Conservation (phyloP, 1,140 invertebrate species). For the Drosophila nasuta region DNA sequence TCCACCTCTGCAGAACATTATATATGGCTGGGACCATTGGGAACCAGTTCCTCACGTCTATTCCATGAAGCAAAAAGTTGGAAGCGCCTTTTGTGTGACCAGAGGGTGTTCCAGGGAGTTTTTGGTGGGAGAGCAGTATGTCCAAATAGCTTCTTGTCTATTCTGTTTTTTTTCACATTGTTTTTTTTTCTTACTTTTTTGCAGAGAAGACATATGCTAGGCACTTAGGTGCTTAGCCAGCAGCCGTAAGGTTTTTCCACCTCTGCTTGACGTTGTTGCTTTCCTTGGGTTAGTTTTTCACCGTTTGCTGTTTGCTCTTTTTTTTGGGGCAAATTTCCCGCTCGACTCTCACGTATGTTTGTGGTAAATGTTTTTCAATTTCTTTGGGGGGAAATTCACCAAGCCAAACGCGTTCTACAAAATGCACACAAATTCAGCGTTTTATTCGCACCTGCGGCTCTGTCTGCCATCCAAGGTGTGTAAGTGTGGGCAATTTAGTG, state of each 20-base stretch:
- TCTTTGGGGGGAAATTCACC: slow-evolving; percentile 44
- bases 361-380: slow-evolving; percentile 80
- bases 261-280: slow-evolving; percentile 26
- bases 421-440: slow-evolving; percentile 76
- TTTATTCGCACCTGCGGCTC: slow-evolving; percentile 74
- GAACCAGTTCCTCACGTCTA: neutral
- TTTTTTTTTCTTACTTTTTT: slow-evolving; percentile 44
- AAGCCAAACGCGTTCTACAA: slow-evolving; percentile 54
- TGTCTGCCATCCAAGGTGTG: slow-evolving; percentile 27
- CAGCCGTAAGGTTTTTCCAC: slow-evolving; percentile 40
- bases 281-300: slow-evolving; percentile 37
- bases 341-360: slow-evolving; percentile 59
- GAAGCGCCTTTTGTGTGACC: slow-evolving; percentile 3
- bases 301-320: neutral
- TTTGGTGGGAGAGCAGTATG: neutral
- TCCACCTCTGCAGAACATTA: slow-evolving; percentile 19
- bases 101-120: neutral
- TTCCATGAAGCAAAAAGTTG: slow-evolving; percentile 17
- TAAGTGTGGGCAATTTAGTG: slow-evolving; percentile 60
- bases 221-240: slow-evolving; percentile 67
- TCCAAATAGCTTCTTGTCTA: slow-evolving; percentile 33
- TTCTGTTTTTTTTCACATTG: slow-evolving; percentile 4
- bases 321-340: slow-evolving; percentile 19
- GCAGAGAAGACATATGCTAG: slow-evolving; percentile 67
- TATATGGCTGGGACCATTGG: slow-evolving; percentile 8